Evolutionary conservation across 2,888 invertebrate genomes (phyloP).

Genomic region (Xylophagus ater): DNA sequence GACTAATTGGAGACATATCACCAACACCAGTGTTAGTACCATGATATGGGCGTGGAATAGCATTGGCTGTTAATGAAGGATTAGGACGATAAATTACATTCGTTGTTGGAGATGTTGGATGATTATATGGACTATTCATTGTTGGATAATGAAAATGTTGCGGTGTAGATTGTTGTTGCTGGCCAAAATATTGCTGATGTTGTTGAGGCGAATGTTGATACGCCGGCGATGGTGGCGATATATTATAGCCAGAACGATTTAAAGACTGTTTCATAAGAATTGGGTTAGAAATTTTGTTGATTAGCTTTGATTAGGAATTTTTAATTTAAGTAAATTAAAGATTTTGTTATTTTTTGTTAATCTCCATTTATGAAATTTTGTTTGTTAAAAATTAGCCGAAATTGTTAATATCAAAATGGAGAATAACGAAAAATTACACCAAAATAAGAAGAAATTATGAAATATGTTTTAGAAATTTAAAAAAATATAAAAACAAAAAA

Average conservation of each 20-base stretch:
- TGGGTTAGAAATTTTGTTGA: background rate
- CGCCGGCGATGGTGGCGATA: slow-evolving; percentile 33
- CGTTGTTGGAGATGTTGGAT: slow-evolving; percentile 1
- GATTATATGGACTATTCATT: slow-evolving; percentile 3
- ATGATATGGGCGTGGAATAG: slow-evolving; percentile 38
- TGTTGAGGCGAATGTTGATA: slow-evolving; percentile 27
- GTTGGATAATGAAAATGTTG: slow-evolving; percentile 24
- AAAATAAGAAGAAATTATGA: too few species aligned
- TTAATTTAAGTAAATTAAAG: too few species aligned
- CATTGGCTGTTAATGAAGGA: slow-evolving; percentile 39
- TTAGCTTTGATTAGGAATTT: background rate
- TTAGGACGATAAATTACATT: slow-evolving; percentile 30
- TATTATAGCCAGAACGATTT: slow-evolving; percentile 32
- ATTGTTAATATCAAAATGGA: too few species aligned
- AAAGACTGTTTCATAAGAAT: slow-evolving; percentile 24
- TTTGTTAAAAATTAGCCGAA: too few species aligned
- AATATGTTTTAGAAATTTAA: too few species aligned
- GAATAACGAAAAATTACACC: too few species aligned
- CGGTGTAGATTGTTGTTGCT: slow-evolving; percentile 36
- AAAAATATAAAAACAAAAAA: too few species aligned
- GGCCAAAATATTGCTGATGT: slow-evolving; percentile 34
- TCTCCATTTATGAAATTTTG: background rate
- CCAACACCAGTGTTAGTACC: slow-evolving; percentile 32
- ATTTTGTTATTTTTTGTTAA: background rate
- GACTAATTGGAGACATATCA: slow-evolving; percentile 14